These are phyloP conservation scores for Morpho achilles DNA, from an alignment of 2,888 invertebrate genomes.

Conservation along the genomic window DNA sequence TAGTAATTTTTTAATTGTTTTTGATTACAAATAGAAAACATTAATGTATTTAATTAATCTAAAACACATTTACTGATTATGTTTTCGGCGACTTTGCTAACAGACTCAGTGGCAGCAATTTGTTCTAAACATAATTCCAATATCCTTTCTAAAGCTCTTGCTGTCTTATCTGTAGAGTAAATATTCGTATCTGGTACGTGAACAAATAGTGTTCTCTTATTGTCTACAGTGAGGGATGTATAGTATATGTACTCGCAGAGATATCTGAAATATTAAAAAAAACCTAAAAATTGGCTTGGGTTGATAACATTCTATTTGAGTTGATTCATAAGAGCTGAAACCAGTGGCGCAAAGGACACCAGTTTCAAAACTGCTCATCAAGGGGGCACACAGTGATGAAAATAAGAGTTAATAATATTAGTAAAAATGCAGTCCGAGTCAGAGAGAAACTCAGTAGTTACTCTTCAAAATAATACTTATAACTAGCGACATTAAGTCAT, in stretches of 20 bases:
- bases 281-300: no score
- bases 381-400: no score
- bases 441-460: no score
- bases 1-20: no score
- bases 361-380: no score
- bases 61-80: constrained; percentile 21
- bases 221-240: constrained; percentile 84
- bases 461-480: no score
- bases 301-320: no score
- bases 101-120: constrained; percentile 36
- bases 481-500: no score
- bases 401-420: no score
- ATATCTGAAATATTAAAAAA: constrained; percentile 73
- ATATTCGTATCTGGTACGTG: constrained; percentile 86
- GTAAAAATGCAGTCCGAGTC: no score
- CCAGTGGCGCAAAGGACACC: no score
- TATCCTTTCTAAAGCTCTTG: constrained; percentile 67
- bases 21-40: background rate
- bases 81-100: constrained; percentile 33
- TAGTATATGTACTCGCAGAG: constrained; percentile 92
- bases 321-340: no score
- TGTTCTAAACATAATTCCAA: constrained; percentile 54
- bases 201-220: constrained; percentile 82
- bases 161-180: constrained; percentile 79
- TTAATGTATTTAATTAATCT: background rate